A percentile compares a stretch with the other conserved stretches of the same genome.
phyloP scores from a whole-genome alignment of 2,797 vertebrate species.

The Platyrinchus mystaceus region DNA sequence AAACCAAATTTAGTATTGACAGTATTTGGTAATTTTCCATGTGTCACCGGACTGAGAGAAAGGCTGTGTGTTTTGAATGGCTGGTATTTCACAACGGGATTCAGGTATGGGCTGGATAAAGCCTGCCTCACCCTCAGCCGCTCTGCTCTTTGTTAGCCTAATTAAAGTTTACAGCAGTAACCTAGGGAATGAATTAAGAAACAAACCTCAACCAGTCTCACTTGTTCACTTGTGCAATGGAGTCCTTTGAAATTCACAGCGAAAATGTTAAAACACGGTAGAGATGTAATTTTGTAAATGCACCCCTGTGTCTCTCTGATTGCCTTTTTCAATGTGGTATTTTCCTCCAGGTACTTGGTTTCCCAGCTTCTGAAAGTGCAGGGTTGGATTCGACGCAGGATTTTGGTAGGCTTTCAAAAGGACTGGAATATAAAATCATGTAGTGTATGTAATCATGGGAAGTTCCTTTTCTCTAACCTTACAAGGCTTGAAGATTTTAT shows the following conservation, averaged over 20 bases:
- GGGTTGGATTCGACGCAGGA: not conserved
- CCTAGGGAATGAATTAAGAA: constrained; percentile 38
- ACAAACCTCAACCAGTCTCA: constrained; percentile 1
- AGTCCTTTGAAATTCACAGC: not conserved
- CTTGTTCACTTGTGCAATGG: not conserved
- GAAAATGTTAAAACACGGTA: not conserved
- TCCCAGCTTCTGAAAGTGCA: not conserved
- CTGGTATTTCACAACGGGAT: constrained; percentile 2
- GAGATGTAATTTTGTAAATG: not conserved
- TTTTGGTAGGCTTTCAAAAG: constrained; percentile 6
- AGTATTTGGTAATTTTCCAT: not conserved
- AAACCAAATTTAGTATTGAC: not conserved
- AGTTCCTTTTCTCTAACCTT: constrained; percentile 29
- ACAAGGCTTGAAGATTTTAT: constrained; percentile 34
- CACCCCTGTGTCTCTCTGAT: fast-evolving
- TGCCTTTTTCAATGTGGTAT: not conserved
- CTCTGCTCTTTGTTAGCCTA: not conserved
- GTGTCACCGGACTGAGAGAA: not conserved
- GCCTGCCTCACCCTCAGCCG: not conserved
- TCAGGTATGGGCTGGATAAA: constrained; percentile 35
- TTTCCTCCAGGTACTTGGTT: not conserved
- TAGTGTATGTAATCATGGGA: not conserved
- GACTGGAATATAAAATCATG: not conserved
- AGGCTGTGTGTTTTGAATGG: not conserved
- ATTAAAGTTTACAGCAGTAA: constrained; percentile 35